phyloP scores from a whole-genome alignment of 2,113 vertebrate species.

The Hemiprocne comata region DNA sequence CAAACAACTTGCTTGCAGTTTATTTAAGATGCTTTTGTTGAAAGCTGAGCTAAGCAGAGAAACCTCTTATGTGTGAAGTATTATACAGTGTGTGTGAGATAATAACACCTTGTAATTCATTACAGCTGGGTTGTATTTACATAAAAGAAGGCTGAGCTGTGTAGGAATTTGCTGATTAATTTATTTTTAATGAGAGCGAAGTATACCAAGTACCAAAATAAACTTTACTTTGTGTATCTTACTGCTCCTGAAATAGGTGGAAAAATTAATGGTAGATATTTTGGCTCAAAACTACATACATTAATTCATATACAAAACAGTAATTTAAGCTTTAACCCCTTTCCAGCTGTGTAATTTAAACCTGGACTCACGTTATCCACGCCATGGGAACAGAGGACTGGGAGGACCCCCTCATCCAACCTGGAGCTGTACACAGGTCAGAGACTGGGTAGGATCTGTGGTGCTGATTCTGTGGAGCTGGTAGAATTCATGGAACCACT shows the following conservation, averaged over 20 bases:
- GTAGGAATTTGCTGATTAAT: slow-evolving; percentile 88
- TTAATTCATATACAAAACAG: slow-evolving; percentile 81
- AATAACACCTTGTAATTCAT: slow-evolving; percentile 85
- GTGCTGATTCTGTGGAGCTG: neutral
- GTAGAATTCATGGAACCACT: neutral
- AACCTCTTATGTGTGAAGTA: slow-evolving; percentile 80
- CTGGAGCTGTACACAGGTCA: neutral
- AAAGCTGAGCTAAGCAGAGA: slow-evolving; percentile 78
- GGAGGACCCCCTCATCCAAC: neutral
- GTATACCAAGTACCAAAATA: slow-evolving; percentile 83
- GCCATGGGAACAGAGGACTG: neutral
- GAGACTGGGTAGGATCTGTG: accelerated
- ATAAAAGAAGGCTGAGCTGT: slow-evolving; percentile 81
- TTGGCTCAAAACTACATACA: slow-evolving; percentile 78
- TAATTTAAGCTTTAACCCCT: slow-evolving; percentile 78
- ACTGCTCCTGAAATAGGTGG: slow-evolving; percentile 83
- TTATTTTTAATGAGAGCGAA: slow-evolving; percentile 87
- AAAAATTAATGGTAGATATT: slow-evolving; percentile 85
- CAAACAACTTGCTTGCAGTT: slow-evolving; percentile 81
- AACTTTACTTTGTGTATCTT: slow-evolving; percentile 84
- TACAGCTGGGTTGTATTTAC: slow-evolving; percentile 85
- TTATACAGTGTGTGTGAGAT: slow-evolving; percentile 77
- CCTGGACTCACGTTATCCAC: neutral
- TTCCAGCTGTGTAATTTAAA: slow-evolving; percentile 64
- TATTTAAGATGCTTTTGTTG: slow-evolving; percentile 87